Evolutionary conservation across 1,140 invertebrate species (phyloP), one percentile per base, ranked within the genome.

Genomic region (Pseudomyrmex sp.): DNA sequence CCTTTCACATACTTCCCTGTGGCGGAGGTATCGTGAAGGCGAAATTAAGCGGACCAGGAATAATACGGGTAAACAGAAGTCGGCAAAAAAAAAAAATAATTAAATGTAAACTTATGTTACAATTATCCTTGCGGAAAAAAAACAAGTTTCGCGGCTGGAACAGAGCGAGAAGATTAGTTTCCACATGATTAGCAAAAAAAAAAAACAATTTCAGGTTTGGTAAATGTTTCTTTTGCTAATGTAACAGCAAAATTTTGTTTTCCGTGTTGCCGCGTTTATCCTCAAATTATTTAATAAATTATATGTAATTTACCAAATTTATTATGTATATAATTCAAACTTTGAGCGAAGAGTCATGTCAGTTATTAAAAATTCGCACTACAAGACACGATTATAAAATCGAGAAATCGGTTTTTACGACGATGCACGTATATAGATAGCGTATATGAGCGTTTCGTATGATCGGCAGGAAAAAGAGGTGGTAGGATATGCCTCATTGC

Each of bases 1-100:
- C 89, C 52, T 94, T 94, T 85, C 92, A 94, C 63, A 92, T 94
- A 46, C 83, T 94, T 46, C 91, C 93, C 9, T 94, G 93, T 26
- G 92, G 92, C 0, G 92, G 90, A 52, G 92, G 92, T 23, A 90
- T 89, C 61, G 86, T 94, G 8, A 91, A 85, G 50, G 93, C 92
- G 44, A 94, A 93, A 83, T 88, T 94, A 54, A 90, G 90, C 26
- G 93, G 91, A 1, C 91, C 91, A 9, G 91, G 91, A 83, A 80
- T 91, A 66, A 70, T 86, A 1, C 87, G 77, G 86, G 91, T 92
- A 89, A 61, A 20, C 23, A 56, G 46, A 48, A 23, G 20, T 13
- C 48, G 13, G 48, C n/a, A 35, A 44, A 75, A 35, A 76, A n/a
- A 12, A 35, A 75, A 35, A 76, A n/a, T 15, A 13, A 52, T 75